These are phyloP conservation scores for Caracal caracal DNA, from an alignment of 2,113 vertebrate genomes.

Conservation along the genomic window DNA sequence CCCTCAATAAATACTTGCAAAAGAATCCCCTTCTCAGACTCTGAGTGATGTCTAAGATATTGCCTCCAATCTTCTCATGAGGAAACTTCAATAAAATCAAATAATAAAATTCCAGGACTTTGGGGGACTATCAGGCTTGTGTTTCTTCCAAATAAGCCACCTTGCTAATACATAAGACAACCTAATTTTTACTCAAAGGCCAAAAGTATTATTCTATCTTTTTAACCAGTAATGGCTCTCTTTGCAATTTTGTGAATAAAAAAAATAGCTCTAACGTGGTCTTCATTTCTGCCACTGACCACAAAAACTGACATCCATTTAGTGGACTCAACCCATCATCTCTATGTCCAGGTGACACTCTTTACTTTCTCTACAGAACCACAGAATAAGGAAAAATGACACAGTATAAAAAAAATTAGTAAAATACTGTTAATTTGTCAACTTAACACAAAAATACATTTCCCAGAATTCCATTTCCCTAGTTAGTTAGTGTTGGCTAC, in stretches of 20 bases:
- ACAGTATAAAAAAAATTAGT: background rate
- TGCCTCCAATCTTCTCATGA: background rate
- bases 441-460: background rate
- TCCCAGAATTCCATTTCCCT: background rate
- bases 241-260: background rate
- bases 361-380: background rate
- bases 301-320: background rate
- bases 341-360: background rate
- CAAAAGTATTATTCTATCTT: background rate
- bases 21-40: background rate
- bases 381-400: background rate
- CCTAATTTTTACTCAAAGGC: background rate
- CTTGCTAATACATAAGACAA: background rate
- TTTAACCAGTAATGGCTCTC: background rate
- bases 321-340: background rate
- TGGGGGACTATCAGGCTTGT: background rate
- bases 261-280: background rate
- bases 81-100: background rate
- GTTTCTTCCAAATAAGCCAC: background rate
- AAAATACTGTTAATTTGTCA: background rate
- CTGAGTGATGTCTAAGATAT: background rate
- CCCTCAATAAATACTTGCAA: background rate
- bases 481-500: background rate
- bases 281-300: background rate
- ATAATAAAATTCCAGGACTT: background rate